Evolutionary conservation across 1,140 invertebrate species (phyloP).

Genomic region (Teleogryllus occipitalis): DNA sequence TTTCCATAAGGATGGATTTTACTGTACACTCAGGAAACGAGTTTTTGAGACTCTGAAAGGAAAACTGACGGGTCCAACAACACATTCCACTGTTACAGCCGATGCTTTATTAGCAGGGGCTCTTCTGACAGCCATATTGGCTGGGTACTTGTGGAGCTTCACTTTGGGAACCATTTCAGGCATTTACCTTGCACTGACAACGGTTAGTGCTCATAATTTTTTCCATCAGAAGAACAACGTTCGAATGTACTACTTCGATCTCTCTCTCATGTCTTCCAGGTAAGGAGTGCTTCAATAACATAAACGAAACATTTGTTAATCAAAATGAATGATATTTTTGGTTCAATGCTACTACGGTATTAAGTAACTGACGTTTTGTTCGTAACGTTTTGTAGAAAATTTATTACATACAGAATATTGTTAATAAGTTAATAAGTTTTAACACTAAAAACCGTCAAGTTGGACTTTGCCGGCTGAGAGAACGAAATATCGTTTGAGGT

Average conservation of each 20-base stretch:
- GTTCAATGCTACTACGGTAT: too few relatives aligned
- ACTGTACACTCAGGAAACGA: constrained; percentile 30
- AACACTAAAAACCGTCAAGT: too few relatives aligned
- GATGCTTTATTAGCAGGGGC: constrained; percentile 45
- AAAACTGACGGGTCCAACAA: constrained; percentile 2
- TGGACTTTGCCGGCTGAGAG: too few relatives aligned
- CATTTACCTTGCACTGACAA: constrained; percentile 45
- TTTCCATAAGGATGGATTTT: constrained; percentile 32
- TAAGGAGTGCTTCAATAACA: constrained; percentile 28
- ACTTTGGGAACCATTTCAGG: constrained; percentile 41
- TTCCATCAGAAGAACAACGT: constrained; percentile 72
- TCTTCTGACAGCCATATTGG: constrained; percentile 42
- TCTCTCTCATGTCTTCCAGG: constrained; percentile 54
- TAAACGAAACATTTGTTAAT: neutral
- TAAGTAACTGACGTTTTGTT: too few relatives aligned
- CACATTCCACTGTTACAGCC: constrained; percentile 32
- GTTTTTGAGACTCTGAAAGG: constrained; percentile 20
- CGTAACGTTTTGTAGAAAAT: too few relatives aligned
- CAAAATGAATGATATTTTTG: too few relatives aligned
- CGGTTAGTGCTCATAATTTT: constrained; percentile 66
- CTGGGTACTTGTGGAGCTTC: constrained; percentile 39
- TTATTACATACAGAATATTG: too few relatives aligned
- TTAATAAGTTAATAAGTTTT: too few relatives aligned
- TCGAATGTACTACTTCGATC: constrained; percentile 72
- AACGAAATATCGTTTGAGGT: too few relatives aligned